phyloP scores from a whole-genome alignment of 2,113 vertebrate species.

The Seriola aureovittata region DNA sequence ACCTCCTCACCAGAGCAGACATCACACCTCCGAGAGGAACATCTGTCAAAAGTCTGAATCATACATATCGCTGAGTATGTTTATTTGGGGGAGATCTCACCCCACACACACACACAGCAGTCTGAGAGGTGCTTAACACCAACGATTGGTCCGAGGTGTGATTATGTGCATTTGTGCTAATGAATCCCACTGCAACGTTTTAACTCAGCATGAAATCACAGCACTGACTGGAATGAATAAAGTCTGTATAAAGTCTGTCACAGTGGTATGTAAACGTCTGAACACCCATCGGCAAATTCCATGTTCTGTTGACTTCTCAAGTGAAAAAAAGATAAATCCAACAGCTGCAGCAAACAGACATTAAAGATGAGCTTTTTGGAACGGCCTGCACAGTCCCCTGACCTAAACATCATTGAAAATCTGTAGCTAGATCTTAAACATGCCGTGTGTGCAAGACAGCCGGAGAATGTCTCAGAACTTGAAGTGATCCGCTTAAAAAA shows the following conservation, averaged over 20 bases:
- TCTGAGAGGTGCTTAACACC: slow-evolving; percentile 54
- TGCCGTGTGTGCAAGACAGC: background rate
- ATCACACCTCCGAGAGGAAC: slow-evolving; percentile 65
- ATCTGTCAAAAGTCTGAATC: slow-evolving; percentile 72
- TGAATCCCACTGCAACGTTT: slow-evolving; percentile 56
- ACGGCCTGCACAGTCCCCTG: no score
- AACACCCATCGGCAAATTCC: background rate
- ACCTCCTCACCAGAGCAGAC: slow-evolving; percentile 68
- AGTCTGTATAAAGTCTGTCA: background rate
- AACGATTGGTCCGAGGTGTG: slow-evolving; percentile 61
- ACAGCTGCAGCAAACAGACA: no score
- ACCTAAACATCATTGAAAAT: background rate
- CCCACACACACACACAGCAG: slow-evolving; percentile 67
- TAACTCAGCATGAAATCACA: slow-evolving; percentile 48
- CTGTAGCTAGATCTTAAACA: no score
- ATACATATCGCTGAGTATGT: slow-evolving; percentile 52
- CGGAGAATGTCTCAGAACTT: background rate
- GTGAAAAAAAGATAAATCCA: background rate
- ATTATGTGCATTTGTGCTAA: slow-evolving; percentile 62
- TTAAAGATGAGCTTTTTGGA: no score
- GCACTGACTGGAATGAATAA: background rate
- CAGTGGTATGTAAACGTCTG: background rate
- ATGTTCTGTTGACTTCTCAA: background rate
- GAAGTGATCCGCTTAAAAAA: background rate
- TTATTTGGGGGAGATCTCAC: slow-evolving; percentile 57